A percentile compares a stretch with the other conserved stretches of the same genome.
Evolutionary conservation across 2,888 invertebrate species (phyloP).

Genomic region (Pachydiplax longipennis): DNA sequence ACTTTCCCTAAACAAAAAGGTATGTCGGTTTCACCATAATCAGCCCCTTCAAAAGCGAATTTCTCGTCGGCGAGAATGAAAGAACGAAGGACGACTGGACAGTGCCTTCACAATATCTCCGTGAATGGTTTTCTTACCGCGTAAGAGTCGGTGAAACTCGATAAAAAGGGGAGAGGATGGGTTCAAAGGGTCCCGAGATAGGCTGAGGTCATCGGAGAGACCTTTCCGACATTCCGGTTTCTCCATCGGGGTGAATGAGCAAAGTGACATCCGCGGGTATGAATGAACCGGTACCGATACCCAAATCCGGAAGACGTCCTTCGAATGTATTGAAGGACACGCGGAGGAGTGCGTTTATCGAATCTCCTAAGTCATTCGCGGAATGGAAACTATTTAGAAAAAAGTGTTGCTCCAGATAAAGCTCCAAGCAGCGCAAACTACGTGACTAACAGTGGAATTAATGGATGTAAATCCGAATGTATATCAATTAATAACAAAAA

Average conservation of each 20-base stretch:
- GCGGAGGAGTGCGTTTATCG: background rate
- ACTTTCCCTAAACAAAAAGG: too few species aligned
- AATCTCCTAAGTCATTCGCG: background rate
- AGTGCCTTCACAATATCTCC: background rate
- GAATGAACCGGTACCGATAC: background rate
- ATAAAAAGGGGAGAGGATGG: background rate
- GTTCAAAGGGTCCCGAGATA: background rate
- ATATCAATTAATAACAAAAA: too few species aligned
- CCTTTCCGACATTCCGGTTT: background rate
- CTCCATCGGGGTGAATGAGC: background rate
- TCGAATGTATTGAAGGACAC: background rate
- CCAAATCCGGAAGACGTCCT: slow-evolving; percentile 6
- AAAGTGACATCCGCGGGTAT: background rate
- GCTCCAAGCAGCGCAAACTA: too few species aligned
- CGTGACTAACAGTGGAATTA: too few species aligned
- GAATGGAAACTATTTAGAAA: too few species aligned
- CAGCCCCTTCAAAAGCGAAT: background rate
- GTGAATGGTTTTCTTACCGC: slow-evolving; percentile 7
- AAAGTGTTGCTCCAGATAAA: too few species aligned
- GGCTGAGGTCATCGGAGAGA: background rate
- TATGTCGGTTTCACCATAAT: too few species aligned
- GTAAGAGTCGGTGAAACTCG: background rate
- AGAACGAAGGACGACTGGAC: background rate
- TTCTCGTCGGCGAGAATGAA: background rate
- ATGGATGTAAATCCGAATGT: too few species aligned